Evolutionary conservation across 2,113 vertebrate species (phyloP).

Genomic region (Platysteira castanea): DNA sequence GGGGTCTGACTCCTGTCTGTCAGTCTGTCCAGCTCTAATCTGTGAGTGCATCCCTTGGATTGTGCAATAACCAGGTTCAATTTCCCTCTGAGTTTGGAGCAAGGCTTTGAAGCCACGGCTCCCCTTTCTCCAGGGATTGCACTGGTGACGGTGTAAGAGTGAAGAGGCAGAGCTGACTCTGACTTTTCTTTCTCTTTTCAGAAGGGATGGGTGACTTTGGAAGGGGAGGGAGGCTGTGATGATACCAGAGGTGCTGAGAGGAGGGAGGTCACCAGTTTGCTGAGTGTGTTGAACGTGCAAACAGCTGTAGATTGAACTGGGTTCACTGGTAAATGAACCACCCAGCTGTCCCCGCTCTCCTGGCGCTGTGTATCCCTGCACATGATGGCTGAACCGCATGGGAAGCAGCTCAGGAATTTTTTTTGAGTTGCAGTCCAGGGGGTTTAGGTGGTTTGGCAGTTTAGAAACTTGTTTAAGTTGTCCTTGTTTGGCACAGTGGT

Average conservation of each 20-base stretch:
- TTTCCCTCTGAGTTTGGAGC: not conserved
- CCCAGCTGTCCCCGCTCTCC: not conserved
- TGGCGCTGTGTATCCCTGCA: not conserved
- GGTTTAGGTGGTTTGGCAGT: not conserved
- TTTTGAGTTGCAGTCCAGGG: not conserved
- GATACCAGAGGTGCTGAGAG: not conserved
- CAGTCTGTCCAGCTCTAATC: not conserved
- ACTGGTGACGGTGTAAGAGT: not conserved
- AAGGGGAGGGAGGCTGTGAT: not conserved
- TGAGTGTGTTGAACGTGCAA: accelerated
- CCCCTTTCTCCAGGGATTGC: not conserved
- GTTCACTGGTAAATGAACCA: not conserved
- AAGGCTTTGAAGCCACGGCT: not conserved
- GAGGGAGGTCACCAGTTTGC: not conserved
- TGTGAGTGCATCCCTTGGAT: not conserved
- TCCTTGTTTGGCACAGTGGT: not conserved
- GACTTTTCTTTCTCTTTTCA: not conserved
- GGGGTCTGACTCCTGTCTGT: not conserved
- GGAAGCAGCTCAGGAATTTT: not conserved
- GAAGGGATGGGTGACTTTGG: not conserved
- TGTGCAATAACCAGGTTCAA: accelerated
- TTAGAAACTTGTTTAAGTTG: not conserved
- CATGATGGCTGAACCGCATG: not conserved
- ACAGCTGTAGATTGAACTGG: not conserved
- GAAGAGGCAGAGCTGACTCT: not conserved